A percentile compares a stretch with the other conserved stretches of the same genome.
Evolutionary conservation across 2,888 invertebrate species (phyloP).

Genomic region (Troides oblongomaculatus): DNA sequence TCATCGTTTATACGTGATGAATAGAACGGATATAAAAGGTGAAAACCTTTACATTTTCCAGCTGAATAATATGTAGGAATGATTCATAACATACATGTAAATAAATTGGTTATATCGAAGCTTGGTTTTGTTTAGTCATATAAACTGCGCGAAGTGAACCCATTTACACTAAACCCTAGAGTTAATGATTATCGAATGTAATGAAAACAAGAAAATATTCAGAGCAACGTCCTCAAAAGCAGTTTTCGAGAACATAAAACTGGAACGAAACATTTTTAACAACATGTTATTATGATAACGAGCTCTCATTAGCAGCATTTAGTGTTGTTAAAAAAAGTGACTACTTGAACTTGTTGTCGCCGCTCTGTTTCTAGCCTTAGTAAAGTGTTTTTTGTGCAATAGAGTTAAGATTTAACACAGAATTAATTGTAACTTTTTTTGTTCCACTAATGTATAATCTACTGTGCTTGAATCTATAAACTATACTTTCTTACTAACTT

Average conservation of each 20-base stretch:
- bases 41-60: no score
- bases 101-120: no score
- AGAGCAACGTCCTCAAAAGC: not conserved
- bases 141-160: no score
- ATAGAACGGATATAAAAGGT: no score
- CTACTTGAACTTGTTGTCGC: not conserved
- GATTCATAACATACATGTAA: no score
- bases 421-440: not conserved
- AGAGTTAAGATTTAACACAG: not conserved
- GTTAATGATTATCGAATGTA: not conserved
- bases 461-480: no score
- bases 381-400: not conserved
- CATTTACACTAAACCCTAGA: not conserved
- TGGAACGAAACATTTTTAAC: slow-evolving; percentile 2
- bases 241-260: not conserved
- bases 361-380: not conserved
- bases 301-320: slow-evolving; percentile 2
- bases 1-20: not conserved
- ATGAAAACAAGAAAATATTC: not conserved
- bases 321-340: slow-evolving; percentile 1
- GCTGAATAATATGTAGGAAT: no score
- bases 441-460: not conserved
- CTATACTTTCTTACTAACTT: no score
- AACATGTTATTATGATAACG: slow-evolving; percentile 1
- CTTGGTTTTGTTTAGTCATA: no score